phyloP scores from a whole-genome alignment of 1,140 invertebrate genomes.

The Euglossa dilemma region DNA sequence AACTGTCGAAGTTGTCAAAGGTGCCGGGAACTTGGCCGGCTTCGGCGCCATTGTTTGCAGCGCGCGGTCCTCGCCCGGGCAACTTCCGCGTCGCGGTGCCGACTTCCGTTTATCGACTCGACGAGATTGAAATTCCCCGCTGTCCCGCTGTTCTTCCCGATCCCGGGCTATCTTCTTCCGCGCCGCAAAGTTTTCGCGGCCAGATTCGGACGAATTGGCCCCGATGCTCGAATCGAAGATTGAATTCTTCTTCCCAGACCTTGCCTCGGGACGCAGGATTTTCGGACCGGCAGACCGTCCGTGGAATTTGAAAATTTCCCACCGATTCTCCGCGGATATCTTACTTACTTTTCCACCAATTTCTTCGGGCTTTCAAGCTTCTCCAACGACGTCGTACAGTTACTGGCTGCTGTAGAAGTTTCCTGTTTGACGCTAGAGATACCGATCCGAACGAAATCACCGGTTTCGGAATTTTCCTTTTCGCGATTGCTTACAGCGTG shows the following conservation, averaged over 20 bases:
- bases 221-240: not conserved
- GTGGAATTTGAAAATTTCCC: not conserved
- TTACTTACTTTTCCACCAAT: not conserved
- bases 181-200: not conserved
- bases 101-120: conserved; percentile 56
- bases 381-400: no score
- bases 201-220: not conserved
- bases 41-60: conserved; percentile 61
- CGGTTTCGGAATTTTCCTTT: no score
- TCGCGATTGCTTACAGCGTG: no score
- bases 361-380: not conserved
- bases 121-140: conserved; percentile 64
- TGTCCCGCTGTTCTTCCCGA: not conserved
- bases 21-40: conserved; percentile 42
- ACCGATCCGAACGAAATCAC: no score
- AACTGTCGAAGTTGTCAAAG: conserved; percentile 70
- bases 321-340: not conserved
- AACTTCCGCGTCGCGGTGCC: conserved; percentile 46
- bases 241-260: not conserved
- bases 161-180: conserved; percentile 10
- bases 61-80: not conserved
- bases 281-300: not conserved
- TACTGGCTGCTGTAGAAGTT: no score
- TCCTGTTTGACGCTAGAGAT: no score
- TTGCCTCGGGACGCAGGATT: not conserved